Conservation (phyloP, 2,888 invertebrate genomes). For the Stenoptilia bipunctidactyla region DNA sequence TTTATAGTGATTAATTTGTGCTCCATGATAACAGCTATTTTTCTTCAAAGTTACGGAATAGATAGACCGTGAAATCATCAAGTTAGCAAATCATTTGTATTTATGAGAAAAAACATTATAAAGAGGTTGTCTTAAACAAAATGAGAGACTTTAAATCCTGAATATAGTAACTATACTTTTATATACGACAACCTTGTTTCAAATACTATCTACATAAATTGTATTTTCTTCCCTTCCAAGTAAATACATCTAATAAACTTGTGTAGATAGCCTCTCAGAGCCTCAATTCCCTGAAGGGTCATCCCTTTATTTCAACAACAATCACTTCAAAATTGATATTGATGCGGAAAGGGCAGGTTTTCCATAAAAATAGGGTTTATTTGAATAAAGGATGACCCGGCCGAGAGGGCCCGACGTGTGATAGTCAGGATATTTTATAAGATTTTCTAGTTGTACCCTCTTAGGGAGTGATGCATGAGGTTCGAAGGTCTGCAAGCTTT, state of each 20-base stretch:
- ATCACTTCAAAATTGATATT: slow-evolving; percentile 70
- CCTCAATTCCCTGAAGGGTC: slow-evolving; percentile 60
- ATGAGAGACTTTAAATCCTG: no score
- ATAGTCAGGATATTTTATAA: slow-evolving; percentile 53
- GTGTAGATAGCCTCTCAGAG: slow-evolving; percentile 47
- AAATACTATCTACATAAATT: no score
- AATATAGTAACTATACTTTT: no score
- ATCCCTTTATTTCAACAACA: slow-evolving; percentile 71
- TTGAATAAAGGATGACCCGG: slow-evolving; percentile 68
- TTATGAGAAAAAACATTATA: no score
- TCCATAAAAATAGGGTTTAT: slow-evolving; percentile 72
- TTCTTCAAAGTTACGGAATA: no score
- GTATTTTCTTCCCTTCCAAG: slow-evolving; percentile 12
- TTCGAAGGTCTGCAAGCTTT: no score
- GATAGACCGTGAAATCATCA: no score
- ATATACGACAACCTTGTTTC: no score
- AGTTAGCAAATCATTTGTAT: no score
- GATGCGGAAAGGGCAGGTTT: slow-evolving; percentile 69
- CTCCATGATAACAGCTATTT: no score
- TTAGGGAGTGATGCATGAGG: neutral
- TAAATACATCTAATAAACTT: slow-evolving; percentile 48
- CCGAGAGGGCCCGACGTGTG: slow-evolving; percentile 36
- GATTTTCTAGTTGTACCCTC: slow-evolving; percentile 32
- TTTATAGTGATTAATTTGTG: no score
- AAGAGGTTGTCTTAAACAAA: no score